Conservation (phyloP, 2,113 vertebrate genomes). For the Ictalurus punctatus region DNA sequence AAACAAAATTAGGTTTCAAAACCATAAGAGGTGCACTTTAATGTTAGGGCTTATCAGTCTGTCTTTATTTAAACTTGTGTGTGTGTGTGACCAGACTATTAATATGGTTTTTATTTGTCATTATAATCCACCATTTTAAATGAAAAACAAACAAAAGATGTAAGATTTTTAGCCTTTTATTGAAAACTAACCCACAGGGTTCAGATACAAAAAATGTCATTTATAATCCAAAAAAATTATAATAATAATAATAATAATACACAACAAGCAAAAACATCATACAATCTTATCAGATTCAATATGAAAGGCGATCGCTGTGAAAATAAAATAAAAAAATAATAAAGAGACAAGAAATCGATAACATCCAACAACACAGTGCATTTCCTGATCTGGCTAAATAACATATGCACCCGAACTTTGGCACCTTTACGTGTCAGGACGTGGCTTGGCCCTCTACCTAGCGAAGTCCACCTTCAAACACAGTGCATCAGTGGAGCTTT, state of each 20-base stretch:
- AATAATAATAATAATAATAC: constrained; percentile 29
- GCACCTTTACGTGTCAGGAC: constrained; percentile 42
- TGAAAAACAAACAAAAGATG: neutral
- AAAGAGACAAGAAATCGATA: constrained; percentile 10
- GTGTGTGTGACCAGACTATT: neutral
- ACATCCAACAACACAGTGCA: constrained; percentile 45
- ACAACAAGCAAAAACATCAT: constrained; percentile 34
- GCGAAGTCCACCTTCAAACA: constrained; percentile 16
- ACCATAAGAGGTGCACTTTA: too few relatives aligned
- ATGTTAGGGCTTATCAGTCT: too few relatives aligned
- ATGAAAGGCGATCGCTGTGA: constrained; percentile 37
- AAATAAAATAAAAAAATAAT: neutral
- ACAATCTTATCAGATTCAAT: constrained; percentile 40
- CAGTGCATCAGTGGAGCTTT: constrained; percentile 17
- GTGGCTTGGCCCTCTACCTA: constrained; percentile 18
- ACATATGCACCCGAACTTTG: constrained; percentile 34
- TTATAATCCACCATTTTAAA: neutral
- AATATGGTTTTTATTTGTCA: neutral
- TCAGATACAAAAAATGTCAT: constrained; percentile 14
- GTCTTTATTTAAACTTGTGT: neutral
- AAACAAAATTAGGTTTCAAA: too few relatives aligned
- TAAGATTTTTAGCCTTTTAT: constrained; percentile 47
- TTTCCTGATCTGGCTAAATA: neutral
- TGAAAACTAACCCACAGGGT: constrained; percentile 69
- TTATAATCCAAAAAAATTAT: constrained; percentile 63